Evolutionary conservation across 2,797 vertebrate species (phyloP), one percentile per base, ranked within the genome.

Genomic region (Serranus cabrilla): DNA sequence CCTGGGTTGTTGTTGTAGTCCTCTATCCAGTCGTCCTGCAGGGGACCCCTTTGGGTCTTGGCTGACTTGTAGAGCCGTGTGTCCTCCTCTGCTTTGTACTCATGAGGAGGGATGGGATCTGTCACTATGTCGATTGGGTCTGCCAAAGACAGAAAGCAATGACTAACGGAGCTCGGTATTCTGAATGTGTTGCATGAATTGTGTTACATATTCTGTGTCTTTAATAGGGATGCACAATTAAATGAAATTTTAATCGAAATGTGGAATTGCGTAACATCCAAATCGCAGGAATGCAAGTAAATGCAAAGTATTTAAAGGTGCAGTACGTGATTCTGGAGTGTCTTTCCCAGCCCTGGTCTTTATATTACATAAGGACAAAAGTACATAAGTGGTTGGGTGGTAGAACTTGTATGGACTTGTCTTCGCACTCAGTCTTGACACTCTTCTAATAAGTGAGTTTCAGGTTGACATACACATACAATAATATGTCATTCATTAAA

Each of bases 51-150:
- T 88, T 95, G 96, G 11, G 98, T 99, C 92, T 98, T 98, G 71
- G 60, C 16, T 0, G 98, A 99, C 85, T 93, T 95, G 94, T 98
- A 99, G 6, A 99, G 91, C 85, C 95, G 96, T 7, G 98, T 97
- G 85, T 99, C 98, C 92, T 99, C 98, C 85, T 99, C 98, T 0
- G 85, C 94, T 89, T 96, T 97, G 87, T 99, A 99, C 90, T 99
- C 98, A 5, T 96, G 95, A 17, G 96, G 93, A n/a, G 97, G 95
- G 40, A 99, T 97, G n/a, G 96, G 93, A 71, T 99, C 98, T 81
- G 96, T 97, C 84, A 99, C 98, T 13, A 99, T 99, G 92, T 99
- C 97, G 11, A 99, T 99, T 40, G 96, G 96, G 90, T 99, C 98
- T 99, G 91, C n/a, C 52, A 59, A 69, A 76, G 20, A 87, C 2